Evolutionary conservation across 2,797 vertebrate species (phyloP).

Genomic region (Pygocentrus nattereri): DNA sequence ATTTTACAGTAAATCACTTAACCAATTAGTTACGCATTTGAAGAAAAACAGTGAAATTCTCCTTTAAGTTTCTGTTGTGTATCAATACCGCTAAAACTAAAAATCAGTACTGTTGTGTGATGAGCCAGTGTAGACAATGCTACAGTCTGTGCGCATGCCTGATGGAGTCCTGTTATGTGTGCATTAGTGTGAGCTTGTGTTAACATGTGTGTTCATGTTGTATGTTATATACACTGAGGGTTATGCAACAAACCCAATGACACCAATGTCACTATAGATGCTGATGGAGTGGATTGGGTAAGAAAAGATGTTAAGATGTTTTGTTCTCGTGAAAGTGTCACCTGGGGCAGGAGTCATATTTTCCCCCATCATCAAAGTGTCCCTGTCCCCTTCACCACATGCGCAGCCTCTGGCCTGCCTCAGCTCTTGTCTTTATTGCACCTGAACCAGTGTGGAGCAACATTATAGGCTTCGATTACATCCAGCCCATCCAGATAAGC

Average conservation of each 20-base stretch:
- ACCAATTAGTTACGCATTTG: too few species aligned
- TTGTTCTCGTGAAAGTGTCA: constrained; percentile 57
- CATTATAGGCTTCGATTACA: constrained; percentile 57
- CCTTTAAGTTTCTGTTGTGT: too few species aligned
- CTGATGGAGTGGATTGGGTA: constrained; percentile 54
- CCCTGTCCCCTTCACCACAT: constrained; percentile 51
- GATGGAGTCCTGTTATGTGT: background rate
- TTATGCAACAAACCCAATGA: constrained; percentile 42
- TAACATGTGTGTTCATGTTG: constrained; percentile 9
- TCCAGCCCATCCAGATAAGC: constrained; percentile 23
- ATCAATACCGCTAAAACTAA: too few species aligned
- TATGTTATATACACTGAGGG: constrained; percentile 8
- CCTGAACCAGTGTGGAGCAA: constrained; percentile 61
- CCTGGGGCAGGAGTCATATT: constrained; percentile 59
- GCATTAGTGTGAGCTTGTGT: constrained; percentile 1
- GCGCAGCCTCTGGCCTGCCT: constrained; percentile 47
- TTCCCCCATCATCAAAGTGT: constrained; percentile 60
- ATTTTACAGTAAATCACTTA: too few species aligned
- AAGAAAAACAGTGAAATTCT: too few species aligned
- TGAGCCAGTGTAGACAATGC: background rate
- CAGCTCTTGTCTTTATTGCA: constrained; percentile 53
- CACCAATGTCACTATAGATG: constrained; percentile 49
- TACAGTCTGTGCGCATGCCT: background rate
- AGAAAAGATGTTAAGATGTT: constrained; percentile 45
- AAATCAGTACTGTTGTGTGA: background rate